phyloP scores from a whole-genome alignment of 2,888 invertebrate species.

The Sericinus montela region DNA sequence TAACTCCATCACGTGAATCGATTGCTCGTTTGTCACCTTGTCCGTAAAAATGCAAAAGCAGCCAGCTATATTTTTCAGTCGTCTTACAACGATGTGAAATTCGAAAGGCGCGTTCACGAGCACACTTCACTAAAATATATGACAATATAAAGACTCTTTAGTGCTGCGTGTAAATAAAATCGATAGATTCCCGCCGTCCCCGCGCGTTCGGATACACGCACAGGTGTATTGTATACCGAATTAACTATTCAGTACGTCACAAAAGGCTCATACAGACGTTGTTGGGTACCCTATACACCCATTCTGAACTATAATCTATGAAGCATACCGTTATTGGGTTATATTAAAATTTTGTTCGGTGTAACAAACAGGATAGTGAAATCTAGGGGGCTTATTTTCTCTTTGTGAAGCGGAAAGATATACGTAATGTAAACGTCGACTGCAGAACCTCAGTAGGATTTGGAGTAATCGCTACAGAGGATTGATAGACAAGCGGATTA shows the following conservation, averaged over 20 bases:
- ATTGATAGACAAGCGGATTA: too few relatives aligned
- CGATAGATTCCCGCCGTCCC: conserved; percentile 11
- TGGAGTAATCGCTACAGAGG: too few relatives aligned
- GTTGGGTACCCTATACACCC: neutral
- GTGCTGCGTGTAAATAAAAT: conserved; percentile 11
- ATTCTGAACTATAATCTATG: conserved; percentile 5
- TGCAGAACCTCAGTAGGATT: too few relatives aligned
- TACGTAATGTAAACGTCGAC: too few relatives aligned
- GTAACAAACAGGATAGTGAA: too few relatives aligned
- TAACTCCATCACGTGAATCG: too few relatives aligned
- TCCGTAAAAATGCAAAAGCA: neutral
- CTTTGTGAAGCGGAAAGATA: too few relatives aligned
- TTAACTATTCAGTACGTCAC: conserved; percentile 15
- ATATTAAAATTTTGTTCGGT: conserved; percentile 6
- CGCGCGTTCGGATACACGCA: neutral
- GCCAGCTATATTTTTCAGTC: neutral
- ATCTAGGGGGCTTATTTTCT: too few relatives aligned
- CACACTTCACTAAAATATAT: conserved; percentile 5
- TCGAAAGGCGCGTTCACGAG: neutral
- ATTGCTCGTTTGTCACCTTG: too few relatives aligned
- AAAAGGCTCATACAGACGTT: conserved; percentile 4
- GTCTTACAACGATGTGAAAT: neutral
- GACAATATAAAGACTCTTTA: conserved; percentile 4
- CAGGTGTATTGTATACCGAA: conserved; percentile 17
- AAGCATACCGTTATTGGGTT: conserved; percentile 4